Base-by-base conservation (phyloP, 2,113 vertebrate genomes). In the Galbula dea region DNA sequence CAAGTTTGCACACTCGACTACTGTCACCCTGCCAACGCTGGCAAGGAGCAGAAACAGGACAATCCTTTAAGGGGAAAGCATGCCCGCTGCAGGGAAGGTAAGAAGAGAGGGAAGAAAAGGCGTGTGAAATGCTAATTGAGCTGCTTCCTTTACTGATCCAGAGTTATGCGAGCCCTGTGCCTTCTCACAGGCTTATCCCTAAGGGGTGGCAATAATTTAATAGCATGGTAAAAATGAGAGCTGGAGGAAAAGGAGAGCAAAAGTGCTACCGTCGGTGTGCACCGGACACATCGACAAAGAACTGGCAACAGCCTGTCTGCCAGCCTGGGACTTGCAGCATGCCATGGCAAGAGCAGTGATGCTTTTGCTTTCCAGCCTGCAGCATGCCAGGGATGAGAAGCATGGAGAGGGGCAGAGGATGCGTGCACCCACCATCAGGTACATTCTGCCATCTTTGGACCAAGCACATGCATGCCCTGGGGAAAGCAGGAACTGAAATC, bases 1-100 rank as follows among this genome's bases (percentile, higher is more conserved):
- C 99, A 99, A 99, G 99, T 99, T 99, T 99, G 98, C 99, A 99
- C 99, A 99, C 99, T 99, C 98, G 98, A 99, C 98, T 99, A 99
- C 99, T 99, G 99, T 99, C 99, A 99, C 99, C 99, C 98, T 99
- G 99, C 99, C 99, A 99, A 99, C 99, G 98, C 98, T 98, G 97
- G 98, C 98, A 97, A 99, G 98, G 98, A 98, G 98, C 98, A 98
- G 98, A 99, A 98, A 98, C 98, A 98, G 99, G 99, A 99, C 97
- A 98, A 98, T 98, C 98, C 97, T 97, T 97, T 97, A 97, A 97
- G 97, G 98, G 98, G 98, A 97, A 98, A 98, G 98, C 98, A 97
- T 97, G 97, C 97, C 97, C 98, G 97, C 98, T 93, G 97, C 98
- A 96, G 98, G 98, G 98, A 98, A 98, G 98, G 98, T 97, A 97